phyloP scores from a whole-genome alignment of 2,888 invertebrate species.

The Helicoverpa assulta region DNA sequence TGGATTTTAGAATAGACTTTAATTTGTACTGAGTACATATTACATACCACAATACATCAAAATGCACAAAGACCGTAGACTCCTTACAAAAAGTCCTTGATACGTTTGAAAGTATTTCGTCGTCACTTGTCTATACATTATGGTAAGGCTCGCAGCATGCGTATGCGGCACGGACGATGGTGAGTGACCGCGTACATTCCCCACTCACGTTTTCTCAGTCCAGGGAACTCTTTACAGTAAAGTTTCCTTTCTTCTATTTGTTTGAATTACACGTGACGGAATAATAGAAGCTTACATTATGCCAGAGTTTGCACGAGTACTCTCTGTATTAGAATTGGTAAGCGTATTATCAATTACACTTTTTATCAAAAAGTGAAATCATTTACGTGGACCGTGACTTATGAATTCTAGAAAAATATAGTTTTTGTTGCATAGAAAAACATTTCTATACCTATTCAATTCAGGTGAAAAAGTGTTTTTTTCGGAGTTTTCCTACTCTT shows the following conservation, averaged over 20 bases:
- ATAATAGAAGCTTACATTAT: conserved; percentile 66
- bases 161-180: conserved; percentile 61
- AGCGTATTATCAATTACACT: conserved; percentile 35
- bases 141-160: conserved; percentile 48
- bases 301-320: conserved; percentile 51
- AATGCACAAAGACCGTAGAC: background rate
- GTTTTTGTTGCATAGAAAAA: background rate
- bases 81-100: conserved; percentile 7
- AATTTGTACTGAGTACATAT: background rate
- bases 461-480: background rate
- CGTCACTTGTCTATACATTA: conserved; percentile 59
- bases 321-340: conserved; percentile 57
- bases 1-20: conserved; percentile 13
- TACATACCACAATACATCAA: background rate
- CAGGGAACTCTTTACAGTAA: conserved; percentile 51
- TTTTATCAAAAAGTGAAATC: conserved; percentile 42
- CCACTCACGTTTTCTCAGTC: conserved; percentile 67
- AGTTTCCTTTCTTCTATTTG: conserved; percentile 65
- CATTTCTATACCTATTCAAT: conserved; percentile 1
- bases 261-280: conserved; percentile 70
- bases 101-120: conserved; percentile 39
- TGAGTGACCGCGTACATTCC: conserved; percentile 74
- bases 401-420: conserved; percentile 16
- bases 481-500: background rate
- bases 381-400: conserved; percentile 17